Percentiles rank a stretch among this genome's conserved stretches.
Conservation (phyloP, 2,797 vertebrate species). For the Antennarius maculatus region DNA sequence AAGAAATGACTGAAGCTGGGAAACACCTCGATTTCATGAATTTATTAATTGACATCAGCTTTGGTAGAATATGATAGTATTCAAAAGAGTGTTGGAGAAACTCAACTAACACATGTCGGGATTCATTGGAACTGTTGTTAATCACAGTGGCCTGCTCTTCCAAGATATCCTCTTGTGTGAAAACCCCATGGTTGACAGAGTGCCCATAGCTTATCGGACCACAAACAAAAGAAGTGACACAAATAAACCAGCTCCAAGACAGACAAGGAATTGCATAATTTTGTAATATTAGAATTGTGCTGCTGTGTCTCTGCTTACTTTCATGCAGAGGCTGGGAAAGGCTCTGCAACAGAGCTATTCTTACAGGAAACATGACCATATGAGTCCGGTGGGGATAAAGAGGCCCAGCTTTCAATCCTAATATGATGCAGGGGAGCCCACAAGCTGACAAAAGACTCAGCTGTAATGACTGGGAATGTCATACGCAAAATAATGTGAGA, state of each 20-base stretch:
- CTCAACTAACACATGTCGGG: conserved; percentile 18
- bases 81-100: conserved; percentile 42
- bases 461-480: conserved; percentile 38
- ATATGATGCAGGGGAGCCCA: conserved; percentile 17
- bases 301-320: conserved; percentile 39
- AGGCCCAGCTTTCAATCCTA: conserved; percentile 16
- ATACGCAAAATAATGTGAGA: conserved; percentile 28
- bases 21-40: conserved; percentile 31
- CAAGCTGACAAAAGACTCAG: conserved; percentile 4
- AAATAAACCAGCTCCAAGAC: conserved; percentile 38
- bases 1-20: conserved; percentile 22
- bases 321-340: conserved; percentile 29
- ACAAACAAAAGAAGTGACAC: conserved; percentile 29
- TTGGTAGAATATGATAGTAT: conserved; percentile 36
- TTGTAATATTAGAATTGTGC: conserved; percentile 27
- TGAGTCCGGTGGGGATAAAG: conserved; percentile 41
- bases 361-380: conserved; percentile 50
- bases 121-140: conserved; percentile 42
- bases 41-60: conserved; percentile 47
- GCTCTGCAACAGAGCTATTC: conserved; percentile 42
- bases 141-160: conserved; percentile 21
- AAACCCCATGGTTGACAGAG: conserved; percentile 35
- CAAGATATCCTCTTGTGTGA: conserved; percentile 52
- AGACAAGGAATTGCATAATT: conserved; percentile 39
- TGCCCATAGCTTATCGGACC: conserved; percentile 26